Base-by-base conservation (phyloP, 2,113 vertebrate genomes). In the Myotis yumanensis region DNA sequence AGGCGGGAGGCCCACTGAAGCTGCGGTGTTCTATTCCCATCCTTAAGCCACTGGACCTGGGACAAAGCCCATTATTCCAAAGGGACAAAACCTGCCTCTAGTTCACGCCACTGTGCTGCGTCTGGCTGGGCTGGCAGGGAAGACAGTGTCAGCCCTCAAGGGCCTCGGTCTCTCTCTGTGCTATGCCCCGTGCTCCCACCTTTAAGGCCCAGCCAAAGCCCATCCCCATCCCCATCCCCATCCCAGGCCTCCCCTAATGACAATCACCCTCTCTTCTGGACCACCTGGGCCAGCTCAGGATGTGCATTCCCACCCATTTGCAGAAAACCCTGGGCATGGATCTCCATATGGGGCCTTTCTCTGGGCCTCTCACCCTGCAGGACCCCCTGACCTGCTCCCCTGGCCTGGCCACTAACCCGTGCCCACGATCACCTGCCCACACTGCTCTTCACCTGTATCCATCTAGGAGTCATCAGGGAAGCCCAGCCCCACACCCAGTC, bases 401-500 rank as follows among this genome's bases (percentile, higher is more conserved):
- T 37, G 37, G 69, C 25, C 37, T 52, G 43, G 28, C 14, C 23
- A 5, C 59, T 64, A 54, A 37, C 7, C 37, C 15, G 1, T 35
- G n/a, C 15, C n/a, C 37, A 25, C 0, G 4, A 20, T 1, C 9
- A 2, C 71, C 54, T 46, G 23, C 5, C 28, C 35, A 52, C 2
- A 9, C 54, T 1, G 8, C 64, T 82, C 71, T 85, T 23, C 43
- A 59, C 48, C n/a, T 40, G 69, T 4, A 7, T 72, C 62, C 23
- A 22, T 30, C 69, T 28, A 30, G 43, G 86, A 23, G 11, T n/a
- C 51, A 37, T 71, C 46, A 1, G 4, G 43, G 69, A 40, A 22
- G 9, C 3, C n/a, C 40, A 11, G 80, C 28, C 32, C 12, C 40
- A 28, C 4, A 11, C 10, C 10, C 18, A 22, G 4, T 30, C 32